These are phyloP conservation scores for Lasioglossum zephyrum DNA, from an alignment of 2,888 invertebrate genomes.

Conservation along the genomic window DNA sequence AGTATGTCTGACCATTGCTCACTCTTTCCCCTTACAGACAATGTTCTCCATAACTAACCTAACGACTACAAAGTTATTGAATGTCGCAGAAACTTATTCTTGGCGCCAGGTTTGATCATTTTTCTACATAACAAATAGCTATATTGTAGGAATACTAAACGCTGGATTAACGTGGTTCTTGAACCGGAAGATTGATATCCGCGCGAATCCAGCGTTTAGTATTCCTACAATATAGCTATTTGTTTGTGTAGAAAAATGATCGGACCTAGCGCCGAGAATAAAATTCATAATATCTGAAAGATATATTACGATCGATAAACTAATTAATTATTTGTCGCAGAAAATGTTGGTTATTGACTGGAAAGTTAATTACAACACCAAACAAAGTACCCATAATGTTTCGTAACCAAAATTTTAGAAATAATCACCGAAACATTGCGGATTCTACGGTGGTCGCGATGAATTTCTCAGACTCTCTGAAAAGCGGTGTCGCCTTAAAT, in stretches of 20 bases:
- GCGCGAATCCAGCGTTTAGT: too few relatives aligned
- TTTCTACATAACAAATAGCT: too few relatives aligned
- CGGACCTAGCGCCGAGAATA: too few relatives aligned
- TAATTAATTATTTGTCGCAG: too few relatives aligned
- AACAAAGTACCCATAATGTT: background rate
- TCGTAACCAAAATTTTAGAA: background rate
- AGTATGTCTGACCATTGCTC: background rate
- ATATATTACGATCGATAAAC: too few relatives aligned
- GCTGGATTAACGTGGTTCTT: too few relatives aligned
- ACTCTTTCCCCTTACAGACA: background rate
- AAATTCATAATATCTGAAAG: too few relatives aligned
- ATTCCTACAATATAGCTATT: too few relatives aligned
- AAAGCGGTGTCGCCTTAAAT: conserved; percentile 61
- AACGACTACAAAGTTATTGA: background rate
- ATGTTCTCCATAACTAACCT: background rate
- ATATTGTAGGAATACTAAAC: too few relatives aligned
- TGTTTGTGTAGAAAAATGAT: too few relatives aligned
- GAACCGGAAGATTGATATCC: too few relatives aligned
- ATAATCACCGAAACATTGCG: background rate
- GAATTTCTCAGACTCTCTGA: conserved; percentile 54
- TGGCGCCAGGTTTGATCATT: too few relatives aligned
- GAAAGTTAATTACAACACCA: background rate
- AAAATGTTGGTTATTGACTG: background rate
- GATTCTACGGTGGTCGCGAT: conserved; percentile 26
- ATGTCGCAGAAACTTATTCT: background rate